Percentiles rank a stretch among this genome's conserved stretches.
These are phyloP conservation scores for Pheucticus melanocephalus DNA, from an alignment of 2,113 vertebrate species.

Conservation along the genomic window DNA sequence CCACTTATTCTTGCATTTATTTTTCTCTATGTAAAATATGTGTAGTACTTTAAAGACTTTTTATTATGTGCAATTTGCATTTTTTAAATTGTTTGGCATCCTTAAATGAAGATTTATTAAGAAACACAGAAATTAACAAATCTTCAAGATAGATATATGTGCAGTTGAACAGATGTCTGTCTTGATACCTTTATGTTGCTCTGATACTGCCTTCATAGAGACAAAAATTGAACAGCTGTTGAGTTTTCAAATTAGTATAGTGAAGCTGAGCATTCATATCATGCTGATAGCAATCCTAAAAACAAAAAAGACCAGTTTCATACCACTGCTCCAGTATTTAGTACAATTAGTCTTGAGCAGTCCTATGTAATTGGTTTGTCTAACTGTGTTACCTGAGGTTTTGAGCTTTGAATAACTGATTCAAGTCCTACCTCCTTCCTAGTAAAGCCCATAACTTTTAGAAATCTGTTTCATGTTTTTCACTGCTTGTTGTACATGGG, in stretches of 20 bases:
- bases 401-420: background rate
- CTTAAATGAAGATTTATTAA: constrained; percentile 26
- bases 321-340: background rate
- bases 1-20: background rate
- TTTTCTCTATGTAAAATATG: background rate
- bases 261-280: background rate
- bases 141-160: background rate
- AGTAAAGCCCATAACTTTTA: background rate
- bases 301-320: background rate
- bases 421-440: background rate
- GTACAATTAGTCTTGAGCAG: background rate
- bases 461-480: background rate
- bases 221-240: constrained; percentile 19
- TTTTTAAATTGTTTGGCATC: background rate
- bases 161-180: constrained; percentile 13
- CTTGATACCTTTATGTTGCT: background rate
- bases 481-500: background rate
- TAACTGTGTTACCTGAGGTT: background rate
- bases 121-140: background rate
- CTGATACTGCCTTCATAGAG: background rate
- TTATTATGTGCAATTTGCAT: background rate
- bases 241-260: background rate
- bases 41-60: background rate
- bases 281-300: background rate
- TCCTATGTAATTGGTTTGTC: background rate